phyloP scores from a whole-genome alignment of 2,888 invertebrate species.

The Alcis repandata region DNA sequence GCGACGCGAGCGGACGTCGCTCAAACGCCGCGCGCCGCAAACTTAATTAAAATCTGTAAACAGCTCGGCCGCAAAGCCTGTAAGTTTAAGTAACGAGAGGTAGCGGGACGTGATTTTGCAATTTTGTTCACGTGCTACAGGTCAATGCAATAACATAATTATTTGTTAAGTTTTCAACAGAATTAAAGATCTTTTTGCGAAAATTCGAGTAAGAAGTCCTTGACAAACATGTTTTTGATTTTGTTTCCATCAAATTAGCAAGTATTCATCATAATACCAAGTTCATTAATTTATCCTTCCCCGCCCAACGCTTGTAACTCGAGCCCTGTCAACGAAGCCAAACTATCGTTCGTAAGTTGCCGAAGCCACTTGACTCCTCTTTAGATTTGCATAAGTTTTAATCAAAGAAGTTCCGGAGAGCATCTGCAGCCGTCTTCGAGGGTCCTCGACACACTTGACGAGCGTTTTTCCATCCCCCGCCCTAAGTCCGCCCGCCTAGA shows the following conservation, averaged over 20 bases:
- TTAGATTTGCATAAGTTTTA: constrained; percentile 78
- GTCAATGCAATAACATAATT: too few species aligned
- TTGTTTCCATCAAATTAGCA: too few species aligned
- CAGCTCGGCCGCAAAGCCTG: constrained; percentile 29
- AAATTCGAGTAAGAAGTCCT: too few species aligned
- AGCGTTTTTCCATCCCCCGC: constrained; percentile 33
- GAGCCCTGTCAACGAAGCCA: constrained; percentile 15
- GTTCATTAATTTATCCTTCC: not conserved
- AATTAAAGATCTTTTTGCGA: too few species aligned
- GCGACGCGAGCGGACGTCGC: constrained; percentile 41
- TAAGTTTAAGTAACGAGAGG: constrained; percentile 3
- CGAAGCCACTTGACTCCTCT: constrained; percentile 65
- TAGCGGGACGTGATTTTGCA: not conserved
- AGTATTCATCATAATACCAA: too few species aligned
- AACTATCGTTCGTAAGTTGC: constrained; percentile 59
- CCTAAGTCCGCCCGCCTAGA: not conserved
- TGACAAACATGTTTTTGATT: too few species aligned
- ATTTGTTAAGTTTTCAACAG: too few species aligned
- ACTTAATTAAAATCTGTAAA: constrained; percentile 62
- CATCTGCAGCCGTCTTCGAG: constrained; percentile 32
- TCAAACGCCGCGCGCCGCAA: constrained; percentile 51
- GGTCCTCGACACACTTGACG: constrained; percentile 50
- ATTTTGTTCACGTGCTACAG: too few species aligned
- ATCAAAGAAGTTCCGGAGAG: constrained; percentile 69
- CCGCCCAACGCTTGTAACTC: constrained; percentile 27